Evolutionary conservation across 2,888 invertebrate genomes (phyloP), one percentile per base, ranked within the genome.

Genomic region (Sepioteuthis lessoniana): DNA sequence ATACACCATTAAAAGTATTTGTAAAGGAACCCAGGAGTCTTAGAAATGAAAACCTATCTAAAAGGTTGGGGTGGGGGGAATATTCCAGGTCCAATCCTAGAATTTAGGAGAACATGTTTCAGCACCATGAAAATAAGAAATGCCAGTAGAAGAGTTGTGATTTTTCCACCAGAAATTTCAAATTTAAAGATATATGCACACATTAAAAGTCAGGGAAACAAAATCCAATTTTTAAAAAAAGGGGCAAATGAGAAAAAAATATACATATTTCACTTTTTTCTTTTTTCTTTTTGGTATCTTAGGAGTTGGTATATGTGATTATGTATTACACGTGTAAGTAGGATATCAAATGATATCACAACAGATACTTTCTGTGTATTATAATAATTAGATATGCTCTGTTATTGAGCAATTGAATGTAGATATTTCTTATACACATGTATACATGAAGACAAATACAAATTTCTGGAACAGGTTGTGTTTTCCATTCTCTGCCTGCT

Each of bases 111-210:
- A 35, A 35, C 0, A n/a, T n/a, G 76, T 76, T 76, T 76, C 76
- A 76, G 76, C 76, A 76, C 76, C 76, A 76, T n/a, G 76, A 76
- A 76, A 55, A 76, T 76, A n/a, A 35, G n/a, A 76, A 76, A 76
- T n/a, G n/a, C 35, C 19, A 16, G 4, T n/a, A 31, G n/a, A n/a
- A 76, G n/a, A 76, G n/a, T 76, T n/a, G n/a, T 76, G 55, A 55
- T 55, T 55, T 42, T 42, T 55, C 28, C 25, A 55, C 55, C 55
- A 55, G 55, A 55, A 55, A 55, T 55, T 55, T 55, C 55, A 55
- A 55, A 25, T 25, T 55, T 21, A 55, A 13, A n/a, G 13, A n/a
- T 76, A 1, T 76, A 4, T 76, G 76, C n/a, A n/a, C n/a, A 76
- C n/a, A 35, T 76, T 76, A 76, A n/a, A 76, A 76, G 10, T 76